Evolutionary conservation across 2,888 invertebrate species (phyloP).

Genomic region (Hermodice carunculata): DNA sequence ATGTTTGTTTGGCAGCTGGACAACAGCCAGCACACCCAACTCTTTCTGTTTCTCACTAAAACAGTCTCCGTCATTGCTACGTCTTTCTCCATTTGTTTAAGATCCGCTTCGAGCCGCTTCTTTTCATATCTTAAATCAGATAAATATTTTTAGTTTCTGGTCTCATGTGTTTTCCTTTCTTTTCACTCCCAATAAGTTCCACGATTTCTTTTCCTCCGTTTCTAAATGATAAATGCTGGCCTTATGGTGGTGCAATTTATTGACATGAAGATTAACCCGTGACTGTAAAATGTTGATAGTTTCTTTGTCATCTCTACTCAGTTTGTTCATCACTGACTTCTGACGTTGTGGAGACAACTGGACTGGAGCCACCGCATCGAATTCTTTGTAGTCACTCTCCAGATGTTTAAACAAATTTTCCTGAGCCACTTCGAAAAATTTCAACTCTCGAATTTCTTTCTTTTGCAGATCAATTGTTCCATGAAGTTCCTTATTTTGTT

Average conservation of each 20-base stretch:
- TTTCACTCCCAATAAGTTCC: background rate
- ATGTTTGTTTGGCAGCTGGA: background rate
- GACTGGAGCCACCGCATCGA: too few relatives aligned
- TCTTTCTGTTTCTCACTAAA: conserved; percentile 3
- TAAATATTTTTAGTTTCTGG: conserved; percentile 10
- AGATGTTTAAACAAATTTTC: conserved; percentile 15
- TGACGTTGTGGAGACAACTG: too few relatives aligned
- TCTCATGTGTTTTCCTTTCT: background rate
- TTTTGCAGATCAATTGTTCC: background rate
- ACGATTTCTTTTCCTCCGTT: conserved; percentile 14
- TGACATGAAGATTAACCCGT: conserved; percentile 15
- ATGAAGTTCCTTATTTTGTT: conserved; percentile 11
- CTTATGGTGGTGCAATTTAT: conserved; percentile 7
- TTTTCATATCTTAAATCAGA: background rate
- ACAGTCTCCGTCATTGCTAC: conserved; percentile 5
- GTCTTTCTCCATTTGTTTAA: conserved; percentile 6
- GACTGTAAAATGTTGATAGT: too few relatives aligned
- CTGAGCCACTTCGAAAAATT: conserved; percentile 22
- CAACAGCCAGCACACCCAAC: background rate
- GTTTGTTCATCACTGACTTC: too few relatives aligned
- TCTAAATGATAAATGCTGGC: conserved; percentile 2
- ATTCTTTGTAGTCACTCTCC: conserved; percentile 8
- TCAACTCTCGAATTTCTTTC: conserved; percentile 17
- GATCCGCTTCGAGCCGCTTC: conserved; percentile 11
- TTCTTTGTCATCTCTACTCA: too few relatives aligned